phyloP scores from a whole-genome alignment of 2,888 invertebrate species.

The Metacarcinus magister region DNA sequence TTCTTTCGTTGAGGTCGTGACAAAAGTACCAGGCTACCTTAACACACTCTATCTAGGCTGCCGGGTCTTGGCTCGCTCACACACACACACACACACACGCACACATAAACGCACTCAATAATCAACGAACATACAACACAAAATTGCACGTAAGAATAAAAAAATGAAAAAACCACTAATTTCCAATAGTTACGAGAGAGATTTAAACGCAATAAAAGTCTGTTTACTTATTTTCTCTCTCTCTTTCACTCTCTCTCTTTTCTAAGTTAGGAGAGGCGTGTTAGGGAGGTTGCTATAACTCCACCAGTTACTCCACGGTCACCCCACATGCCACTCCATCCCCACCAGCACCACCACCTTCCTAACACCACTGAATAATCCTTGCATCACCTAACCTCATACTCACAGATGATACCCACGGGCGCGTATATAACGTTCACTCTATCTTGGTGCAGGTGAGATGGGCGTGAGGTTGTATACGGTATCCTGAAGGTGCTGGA shows the following conservation, averaged over 20 bases:
- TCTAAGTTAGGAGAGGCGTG: background rate
- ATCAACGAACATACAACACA: too few relatives aligned
- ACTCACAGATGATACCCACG: background rate
- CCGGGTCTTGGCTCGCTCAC: background rate
- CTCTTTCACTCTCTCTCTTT: background rate
- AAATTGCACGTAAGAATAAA: too few relatives aligned
- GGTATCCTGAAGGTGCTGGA: background rate
- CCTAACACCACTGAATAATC: background rate
- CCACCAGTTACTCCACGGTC: background rate
- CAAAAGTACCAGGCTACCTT: background rate
- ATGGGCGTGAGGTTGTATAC: background rate
- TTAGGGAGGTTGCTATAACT: background rate
- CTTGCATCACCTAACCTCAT: background rate
- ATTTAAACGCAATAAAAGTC: background rate
- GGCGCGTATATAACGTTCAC: background rate
- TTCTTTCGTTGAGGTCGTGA: background rate
- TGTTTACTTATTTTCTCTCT: background rate
- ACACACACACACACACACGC: background rate
- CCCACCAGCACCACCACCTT: background rate
- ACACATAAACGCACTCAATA: background rate
- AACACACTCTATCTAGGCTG: background rate
- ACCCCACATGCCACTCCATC: conserved; percentile 2
- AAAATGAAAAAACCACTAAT: too few relatives aligned
- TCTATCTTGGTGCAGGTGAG: background rate
- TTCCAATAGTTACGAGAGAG: background rate